Conservation (phyloP, 2,888 invertebrate species). For the Epicampocera succincta region DNA sequence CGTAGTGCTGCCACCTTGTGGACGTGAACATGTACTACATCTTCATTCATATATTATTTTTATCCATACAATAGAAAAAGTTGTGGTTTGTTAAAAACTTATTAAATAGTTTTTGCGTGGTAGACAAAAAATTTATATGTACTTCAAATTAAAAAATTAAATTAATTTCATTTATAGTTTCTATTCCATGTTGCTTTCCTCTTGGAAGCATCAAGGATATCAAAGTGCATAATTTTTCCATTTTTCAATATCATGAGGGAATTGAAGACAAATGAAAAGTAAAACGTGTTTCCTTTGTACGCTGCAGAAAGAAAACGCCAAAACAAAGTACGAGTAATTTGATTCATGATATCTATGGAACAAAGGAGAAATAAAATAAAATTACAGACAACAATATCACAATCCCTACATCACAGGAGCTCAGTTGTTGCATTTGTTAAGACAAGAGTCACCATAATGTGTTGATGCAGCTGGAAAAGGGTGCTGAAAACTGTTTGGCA, state of each 20-base stretch:
- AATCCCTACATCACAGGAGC: conserved; percentile 3
- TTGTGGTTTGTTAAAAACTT: no score
- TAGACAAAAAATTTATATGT: not conserved
- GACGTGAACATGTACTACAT: no score
- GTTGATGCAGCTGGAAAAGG: no score
- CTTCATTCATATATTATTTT: no score
- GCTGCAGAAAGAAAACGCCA: not conserved
- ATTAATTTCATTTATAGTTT: conserved; percentile 21
- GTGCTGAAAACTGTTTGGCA: no score
- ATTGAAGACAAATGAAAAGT: conserved; percentile 60
- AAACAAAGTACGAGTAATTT: conserved; percentile 43
- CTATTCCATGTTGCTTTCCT: not conserved
- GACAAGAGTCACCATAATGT: no score
- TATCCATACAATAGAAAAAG: conserved; percentile 33
- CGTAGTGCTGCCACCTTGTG: no score
- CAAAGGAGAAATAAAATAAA: not conserved
- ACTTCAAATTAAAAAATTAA: conserved; percentile 10
- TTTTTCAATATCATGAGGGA: conserved; percentile 56
- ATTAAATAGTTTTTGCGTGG: no score
- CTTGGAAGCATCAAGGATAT: conserved; percentile 45
- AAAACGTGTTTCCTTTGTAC: conserved; percentile 53
- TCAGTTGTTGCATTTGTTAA: not conserved
- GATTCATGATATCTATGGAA: conserved; percentile 32
- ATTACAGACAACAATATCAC: conserved; percentile 17
- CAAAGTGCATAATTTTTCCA: conserved; percentile 48